Evolutionary conservation across 2,113 vertebrate species (phyloP), one percentile per base, ranked within the genome.

Genomic region (Ramphastos sulfuratus): DNA sequence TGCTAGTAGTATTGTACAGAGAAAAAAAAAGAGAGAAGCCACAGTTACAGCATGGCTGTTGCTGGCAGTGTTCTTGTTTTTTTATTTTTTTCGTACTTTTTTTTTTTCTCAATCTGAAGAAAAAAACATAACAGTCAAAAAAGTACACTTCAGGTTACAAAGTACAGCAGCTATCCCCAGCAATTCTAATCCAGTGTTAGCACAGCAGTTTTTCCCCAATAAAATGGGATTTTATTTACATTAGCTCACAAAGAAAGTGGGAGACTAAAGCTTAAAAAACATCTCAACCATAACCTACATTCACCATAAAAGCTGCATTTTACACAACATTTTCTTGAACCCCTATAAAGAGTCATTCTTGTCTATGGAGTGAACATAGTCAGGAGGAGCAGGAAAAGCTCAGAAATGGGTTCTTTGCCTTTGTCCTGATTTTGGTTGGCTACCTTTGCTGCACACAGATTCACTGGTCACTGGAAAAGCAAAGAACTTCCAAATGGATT

Each of bases 91-190:
- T 80, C 30, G 39, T 97, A 94, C 87, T 96, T 42, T 97, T 97
- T 79, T 94, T 94, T 96, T 92, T 39, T 65, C 97, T 97, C 95
- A 95, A 97, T 97, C 94, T 90, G 96, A 97, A 97, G 96, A 93
- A 97, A 96, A 66, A 97, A 95, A 95, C 94, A 95, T 96, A 97
- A 98, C 97, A 98, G 96, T 97, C 97, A 95, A 94, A 97, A 98
- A 98, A 97, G 97, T 97, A 98, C 97, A 98, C 97, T 98, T 98
- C 97, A 97, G 98, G 97, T 98, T 98, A 98, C 98, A 98, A 98
- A 98, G 97, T 97, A 98, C 97, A 98, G 98, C 97, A 98, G 98
- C 97, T 98, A 98, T 97, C 94, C 98, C 96, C 97, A 97, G 96
- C 96, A 98, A 97, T 96, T 97, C 97, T 98, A 98, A 96, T 92